Conservation (phyloP, 2,113 vertebrate genomes). For the Aplodontia rufa region DNA sequence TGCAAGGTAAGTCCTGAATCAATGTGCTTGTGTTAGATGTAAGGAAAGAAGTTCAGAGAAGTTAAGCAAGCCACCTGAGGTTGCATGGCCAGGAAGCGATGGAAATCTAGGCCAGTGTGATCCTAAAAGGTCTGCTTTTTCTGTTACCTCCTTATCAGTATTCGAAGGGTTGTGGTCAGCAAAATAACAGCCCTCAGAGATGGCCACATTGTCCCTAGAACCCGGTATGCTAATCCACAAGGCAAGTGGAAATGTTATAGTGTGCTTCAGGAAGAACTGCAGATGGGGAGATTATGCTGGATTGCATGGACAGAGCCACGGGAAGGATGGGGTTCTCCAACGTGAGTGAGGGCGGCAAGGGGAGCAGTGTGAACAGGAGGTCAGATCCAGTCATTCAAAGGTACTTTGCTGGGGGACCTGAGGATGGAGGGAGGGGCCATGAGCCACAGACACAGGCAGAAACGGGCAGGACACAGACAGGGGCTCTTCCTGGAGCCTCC, state of each 20-base stretch:
- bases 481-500: neutral
- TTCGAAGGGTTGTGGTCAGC: accelerated
- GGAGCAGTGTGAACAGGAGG: neutral
- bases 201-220: accelerated
- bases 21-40: neutral
- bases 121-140: neutral
- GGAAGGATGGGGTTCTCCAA: neutral
- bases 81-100: neutral
- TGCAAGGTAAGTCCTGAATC: neutral
- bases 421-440: neutral
- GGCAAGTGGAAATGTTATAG: neutral
- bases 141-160: neutral
- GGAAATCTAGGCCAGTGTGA: neutral
- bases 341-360: neutral
- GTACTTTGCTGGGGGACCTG: neutral
- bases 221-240: accelerated
- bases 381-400: neutral
- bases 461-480: neutral
- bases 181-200: neutral
- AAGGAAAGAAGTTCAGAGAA: neutral
- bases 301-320: neutral
- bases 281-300: neutral
- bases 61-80: neutral
- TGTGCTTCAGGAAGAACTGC: no score
- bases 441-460: neutral